Base-by-base conservation (phyloP, 2,113 vertebrate genomes). In the Bombycilla garrulus region DNA sequence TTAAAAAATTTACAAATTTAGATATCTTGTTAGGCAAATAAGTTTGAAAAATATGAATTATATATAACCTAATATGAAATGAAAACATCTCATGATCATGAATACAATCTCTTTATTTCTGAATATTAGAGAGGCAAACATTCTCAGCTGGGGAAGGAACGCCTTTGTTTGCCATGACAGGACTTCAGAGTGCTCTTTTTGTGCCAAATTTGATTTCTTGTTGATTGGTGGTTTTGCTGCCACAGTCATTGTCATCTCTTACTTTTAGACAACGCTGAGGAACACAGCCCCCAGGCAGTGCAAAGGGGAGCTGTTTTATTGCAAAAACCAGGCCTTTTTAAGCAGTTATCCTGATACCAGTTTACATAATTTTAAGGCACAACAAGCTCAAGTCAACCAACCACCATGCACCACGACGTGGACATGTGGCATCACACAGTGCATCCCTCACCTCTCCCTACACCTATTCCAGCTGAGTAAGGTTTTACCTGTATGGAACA, bases 381-480 rank as follows among this genome's bases (percentile, higher is more conserved):
- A n/a, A 29, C 10, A 47, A 53, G 19, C 25, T 31, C 48, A 79
- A 35, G 25, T 4, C 31, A 28, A 26, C 10, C 57, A 50, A 28
- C 15, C 19, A 29, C 19, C 21, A 25, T 2, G 13, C 12, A 33
- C 1, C 35, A 20, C 0, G 1, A 9, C 29, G 24, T 53, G 76
- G 24, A 14, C 24, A 14, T 2, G 31, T 8, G 19, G 60, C 60
- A 23, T 17, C 38, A 35, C 1, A 2, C 31, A 44, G 36, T 14
- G 13, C 5, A 0, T n/a, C 58, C 48, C 44, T 21, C 58, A 17
- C 1, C 7, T 58, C 35, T 40, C 35, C 26, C 35, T 15, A 17
- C 6, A 11, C 15, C 11, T 7, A 2, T 28, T 64, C 19, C 48
- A 51, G 14, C 14, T 13, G 29, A 42, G 18, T 35, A 44, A 53